Evolutionary conservation across 2,888 invertebrate species (phyloP).

Genomic region (Stenurella melanura): DNA sequence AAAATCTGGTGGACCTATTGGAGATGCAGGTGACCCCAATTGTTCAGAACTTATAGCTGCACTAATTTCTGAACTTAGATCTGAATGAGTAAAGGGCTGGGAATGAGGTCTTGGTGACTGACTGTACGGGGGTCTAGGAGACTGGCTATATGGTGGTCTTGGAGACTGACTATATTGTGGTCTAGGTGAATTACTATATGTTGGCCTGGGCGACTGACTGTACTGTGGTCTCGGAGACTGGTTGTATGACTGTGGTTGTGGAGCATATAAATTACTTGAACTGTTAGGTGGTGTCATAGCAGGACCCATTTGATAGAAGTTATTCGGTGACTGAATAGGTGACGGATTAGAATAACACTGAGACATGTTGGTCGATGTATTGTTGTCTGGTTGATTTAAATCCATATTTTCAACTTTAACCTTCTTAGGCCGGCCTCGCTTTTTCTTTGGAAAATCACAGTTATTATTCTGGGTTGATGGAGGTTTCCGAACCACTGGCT

Average conservation of each 20-base stretch:
- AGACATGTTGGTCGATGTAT: conserved; percentile 72
- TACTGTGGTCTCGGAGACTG: conserved; percentile 66
- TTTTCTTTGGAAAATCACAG: conserved; percentile 86
- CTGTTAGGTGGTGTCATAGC: conserved; percentile 71
- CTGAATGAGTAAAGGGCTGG: conserved; percentile 81
- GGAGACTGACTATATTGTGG: conserved; percentile 70
- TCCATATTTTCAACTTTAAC: conserved; percentile 81
- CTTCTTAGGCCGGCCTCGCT: conserved; percentile 91
- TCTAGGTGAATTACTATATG: conserved; percentile 66
- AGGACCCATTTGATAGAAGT: conserved; percentile 72
- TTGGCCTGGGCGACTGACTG: conserved; percentile 73
- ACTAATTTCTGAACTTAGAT: conserved; percentile 85
- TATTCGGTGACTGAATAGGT: conserved; percentile 75
- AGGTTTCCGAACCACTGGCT: conserved; percentile 75
- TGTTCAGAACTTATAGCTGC: conserved; percentile 85
- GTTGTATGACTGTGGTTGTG: conserved; percentile 65
- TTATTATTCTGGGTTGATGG: conserved; percentile 69
- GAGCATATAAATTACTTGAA: conserved; percentile 68
- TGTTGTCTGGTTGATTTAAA: conserved; percentile 69
- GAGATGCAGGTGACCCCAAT: conserved; percentile 81
- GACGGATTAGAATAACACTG: conserved; percentile 75
- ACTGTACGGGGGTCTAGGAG: conserved; percentile 64
- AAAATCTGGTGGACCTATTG: conserved; percentile 81
- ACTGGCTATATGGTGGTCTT: conserved; percentile 67
- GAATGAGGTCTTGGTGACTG: conserved; percentile 72